Base-by-base conservation (phyloP, 1,140 invertebrate genomes). In the Grapholita molesta region DNA sequence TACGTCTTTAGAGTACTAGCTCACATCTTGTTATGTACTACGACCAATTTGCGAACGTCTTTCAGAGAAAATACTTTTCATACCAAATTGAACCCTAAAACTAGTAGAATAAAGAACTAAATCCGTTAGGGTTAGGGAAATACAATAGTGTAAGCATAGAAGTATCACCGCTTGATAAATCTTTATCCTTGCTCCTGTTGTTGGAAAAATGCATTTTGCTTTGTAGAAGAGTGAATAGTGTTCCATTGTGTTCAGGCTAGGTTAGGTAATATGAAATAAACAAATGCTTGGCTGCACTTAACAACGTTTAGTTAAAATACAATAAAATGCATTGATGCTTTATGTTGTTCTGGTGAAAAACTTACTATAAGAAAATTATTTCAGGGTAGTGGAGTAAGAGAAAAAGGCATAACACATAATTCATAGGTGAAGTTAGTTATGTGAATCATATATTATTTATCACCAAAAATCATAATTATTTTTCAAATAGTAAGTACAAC, bases 161-260 rank as follows among this genome's bases (percentile, higher is more conserved):
- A 28, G 53, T 25, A 57, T 57, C 53, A 57, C 25, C 53, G 24
- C 24, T 57, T 28, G 53, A 57, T 57, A 57, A 28, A 57, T 57
- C 53, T 42, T 42, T 42, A 42, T 42, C 38, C 38, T 42, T 12
- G 38, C 38, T 35, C 6, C 33, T 42, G 38, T 42, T 18, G 38
- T 12, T 42, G 38, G 38, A 18, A 42, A 42, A 42, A 42, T 42
- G n/a, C 38, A 42, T 42, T 42, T 42, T 42, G 38, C 38, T 42
- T 42, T 15, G 38, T 42, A 15, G 38, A 42, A 18, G 15, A n/a
- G n/a, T 38, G n/a, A n/a, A 30, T 4, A 38, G 38, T 5, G 38
- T 18, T 1, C 38, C 6, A 15, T 42, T 15, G 12, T 15, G 15
- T 42, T 15, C 38, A n/a, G 12, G 38, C 38, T 5, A 5, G 35